These are phyloP conservation scores for Coremacera marginata DNA, from an alignment of 2,888 invertebrate species.

Conservation along the genomic window DNA sequence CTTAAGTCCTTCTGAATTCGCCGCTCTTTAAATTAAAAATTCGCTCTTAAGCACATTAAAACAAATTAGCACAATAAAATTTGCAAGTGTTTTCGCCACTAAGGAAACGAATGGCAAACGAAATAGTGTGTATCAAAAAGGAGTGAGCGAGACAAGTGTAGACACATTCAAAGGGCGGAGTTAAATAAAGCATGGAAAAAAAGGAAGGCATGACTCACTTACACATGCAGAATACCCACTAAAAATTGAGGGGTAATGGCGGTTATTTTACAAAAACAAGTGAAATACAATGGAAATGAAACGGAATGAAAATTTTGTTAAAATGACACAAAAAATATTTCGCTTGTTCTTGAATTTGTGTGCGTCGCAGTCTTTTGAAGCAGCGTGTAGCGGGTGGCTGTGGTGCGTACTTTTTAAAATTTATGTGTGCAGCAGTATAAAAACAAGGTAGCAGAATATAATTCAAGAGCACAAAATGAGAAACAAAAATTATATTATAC, in stretches of 20 bases:
- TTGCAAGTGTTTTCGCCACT: neutral
- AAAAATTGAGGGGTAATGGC: neutral
- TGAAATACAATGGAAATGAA: slow-evolving; percentile 5
- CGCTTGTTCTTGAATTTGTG: neutral
- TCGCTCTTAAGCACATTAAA: neutral
- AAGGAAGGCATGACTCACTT: neutral
- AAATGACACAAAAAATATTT: neutral
- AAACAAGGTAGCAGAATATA: neutral
- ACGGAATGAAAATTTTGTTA: neutral
- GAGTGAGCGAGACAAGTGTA: neutral
- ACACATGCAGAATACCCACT: neutral
- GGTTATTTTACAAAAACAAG: neutral
- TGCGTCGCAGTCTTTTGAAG: neutral
- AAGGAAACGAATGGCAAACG: neutral
- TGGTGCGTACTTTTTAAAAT: neutral
- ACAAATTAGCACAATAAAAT: neutral
- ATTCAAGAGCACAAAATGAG: neutral
- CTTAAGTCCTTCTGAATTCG: neutral
- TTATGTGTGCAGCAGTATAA: neutral
- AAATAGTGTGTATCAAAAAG: neutral
- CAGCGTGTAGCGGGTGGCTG: neutral
- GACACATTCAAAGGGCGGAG: neutral
- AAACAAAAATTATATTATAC: neutral
- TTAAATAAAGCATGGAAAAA: neutral
- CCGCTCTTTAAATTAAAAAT: neutral